A percentile compares a stretch with the other conserved stretches of the same genome.
Conservation (phyloP, 2,888 invertebrate species). For the Priocnemis perturbator region DNA sequence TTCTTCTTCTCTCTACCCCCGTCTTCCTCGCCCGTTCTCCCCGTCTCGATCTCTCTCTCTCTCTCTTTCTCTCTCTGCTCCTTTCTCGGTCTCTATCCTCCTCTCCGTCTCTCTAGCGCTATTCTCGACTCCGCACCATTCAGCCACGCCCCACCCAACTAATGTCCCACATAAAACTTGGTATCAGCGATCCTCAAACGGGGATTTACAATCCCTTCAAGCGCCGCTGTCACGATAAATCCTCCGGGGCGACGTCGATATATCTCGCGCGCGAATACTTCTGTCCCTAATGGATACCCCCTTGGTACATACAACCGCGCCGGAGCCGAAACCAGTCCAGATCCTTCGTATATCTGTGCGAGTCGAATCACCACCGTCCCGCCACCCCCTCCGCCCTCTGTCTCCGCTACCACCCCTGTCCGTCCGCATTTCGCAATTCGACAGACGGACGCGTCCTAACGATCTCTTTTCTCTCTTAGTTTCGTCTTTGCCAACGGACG, state of each 20-base stretch:
- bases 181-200: slow-evolving; percentile 76
- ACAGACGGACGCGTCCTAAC: slow-evolving; percentile 37
- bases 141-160: slow-evolving; percentile 75
- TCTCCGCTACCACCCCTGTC: neutral
- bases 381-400: slow-evolving; percentile 17
- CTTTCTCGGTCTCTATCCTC: slow-evolving; percentile 36
- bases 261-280: slow-evolving; percentile 74
- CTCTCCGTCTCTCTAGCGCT: slow-evolving; percentile 60
- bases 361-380: slow-evolving; percentile 36
- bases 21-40: slow-evolving; percentile 34
- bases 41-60: slow-evolving; percentile 36
- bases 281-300: slow-evolving; percentile 74
- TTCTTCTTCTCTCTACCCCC: slow-evolving; percentile 53
- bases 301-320: slow-evolving; percentile 56
- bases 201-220: slow-evolving; percentile 76
- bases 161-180: slow-evolving; percentile 76
- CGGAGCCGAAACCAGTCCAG: slow-evolving; percentile 54
- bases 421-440: slow-evolving; percentile 21
- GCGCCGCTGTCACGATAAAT: slow-evolving; percentile 74
- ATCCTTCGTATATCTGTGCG: slow-evolving; percentile 52
- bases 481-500: neutral
- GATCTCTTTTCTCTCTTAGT: slow-evolving; percentile 22
- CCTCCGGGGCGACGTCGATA: slow-evolving; percentile 72
- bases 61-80: slow-evolving; percentile 34
- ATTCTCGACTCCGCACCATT: slow-evolving; percentile 68